Conservation (phyloP, 2,797 vertebrate genomes). For the Parotocinclus haroldoi region DNA sequence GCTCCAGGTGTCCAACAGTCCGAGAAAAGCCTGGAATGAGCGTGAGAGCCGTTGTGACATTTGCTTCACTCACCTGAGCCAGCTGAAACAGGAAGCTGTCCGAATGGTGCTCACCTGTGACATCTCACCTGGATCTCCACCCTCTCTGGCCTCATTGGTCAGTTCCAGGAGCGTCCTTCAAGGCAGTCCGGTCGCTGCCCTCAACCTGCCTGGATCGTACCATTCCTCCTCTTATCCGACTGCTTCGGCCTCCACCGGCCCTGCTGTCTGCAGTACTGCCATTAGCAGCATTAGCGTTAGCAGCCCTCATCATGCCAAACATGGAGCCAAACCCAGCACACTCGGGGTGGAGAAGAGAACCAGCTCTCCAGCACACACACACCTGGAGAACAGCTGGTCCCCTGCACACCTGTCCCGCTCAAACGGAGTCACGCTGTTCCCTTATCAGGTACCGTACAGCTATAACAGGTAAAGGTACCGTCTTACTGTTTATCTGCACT, state of each 20-base stretch:
- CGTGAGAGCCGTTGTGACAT: slow-evolving; percentile 92
- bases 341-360: slow-evolving; percentile 88
- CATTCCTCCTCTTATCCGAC: slow-evolving; percentile 44
- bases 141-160: slow-evolving; percentile 65
- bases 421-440: slow-evolving; percentile 90
- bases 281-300: slow-evolving; percentile 25
- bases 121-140: slow-evolving; percentile 82
- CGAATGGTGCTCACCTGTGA: slow-evolving; percentile 89
- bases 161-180: slow-evolving; percentile 66
- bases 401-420: slow-evolving; percentile 71
- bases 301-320: slow-evolving; percentile 60
- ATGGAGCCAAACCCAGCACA: slow-evolving; percentile 83
- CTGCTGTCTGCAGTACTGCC: neutral
- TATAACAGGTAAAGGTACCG: no score
- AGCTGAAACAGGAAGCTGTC: slow-evolving; percentile 94
- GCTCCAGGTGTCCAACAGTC: slow-evolving; percentile 90
- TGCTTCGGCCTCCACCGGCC: slow-evolving; percentile 27
- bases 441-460: slow-evolving; percentile 81
- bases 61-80: slow-evolving; percentile 90
- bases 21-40: slow-evolving; percentile 90
- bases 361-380: slow-evolving; percentile 82
- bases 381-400: slow-evolving; percentile 77
- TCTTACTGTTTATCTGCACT: no score
- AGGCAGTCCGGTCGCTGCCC: slow-evolving; percentile 50
- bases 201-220: slow-evolving; percentile 71